phyloP scores from a whole-genome alignment of 2,888 invertebrate species.

The Petrolisthes cinctipes region DNA sequence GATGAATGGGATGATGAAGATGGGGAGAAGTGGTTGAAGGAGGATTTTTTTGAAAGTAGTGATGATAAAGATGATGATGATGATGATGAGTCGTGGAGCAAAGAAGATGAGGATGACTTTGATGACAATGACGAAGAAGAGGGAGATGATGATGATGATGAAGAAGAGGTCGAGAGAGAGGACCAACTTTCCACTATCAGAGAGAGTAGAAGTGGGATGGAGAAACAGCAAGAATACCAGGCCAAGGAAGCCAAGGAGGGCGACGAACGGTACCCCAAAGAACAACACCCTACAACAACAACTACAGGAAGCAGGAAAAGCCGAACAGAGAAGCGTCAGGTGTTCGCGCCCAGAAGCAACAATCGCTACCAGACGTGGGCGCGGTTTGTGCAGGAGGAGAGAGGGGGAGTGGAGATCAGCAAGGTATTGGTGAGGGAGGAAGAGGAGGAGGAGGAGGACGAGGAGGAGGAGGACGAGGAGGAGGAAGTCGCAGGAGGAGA shows the following conservation, averaged over 20 bases:
- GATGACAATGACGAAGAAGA: neutral
- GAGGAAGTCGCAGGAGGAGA: neutral
- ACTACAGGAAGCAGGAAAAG: neutral
- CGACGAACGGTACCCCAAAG: too few species aligned
- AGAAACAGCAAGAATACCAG: neutral
- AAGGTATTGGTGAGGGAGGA: constrained; percentile 19
- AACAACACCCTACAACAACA: neutral
- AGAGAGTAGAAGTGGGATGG: constrained; percentile 11
- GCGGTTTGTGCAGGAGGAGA: constrained; percentile 7
- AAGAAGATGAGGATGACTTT: neutral
- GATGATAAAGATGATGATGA: constrained; percentile 11
- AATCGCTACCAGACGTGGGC: constrained; percentile 29
- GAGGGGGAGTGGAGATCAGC: constrained; percentile 21
- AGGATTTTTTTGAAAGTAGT: neutral
- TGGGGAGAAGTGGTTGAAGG: constrained; percentile 3
- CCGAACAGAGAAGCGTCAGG: neutral
- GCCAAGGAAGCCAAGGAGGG: neutral
- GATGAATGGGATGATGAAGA: neutral
- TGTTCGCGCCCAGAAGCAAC: constrained; percentile 20
- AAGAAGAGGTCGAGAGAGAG: neutral
- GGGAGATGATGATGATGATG: neutral
- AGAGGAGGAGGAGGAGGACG: neutral
- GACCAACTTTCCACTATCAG: neutral
- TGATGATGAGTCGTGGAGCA: neutral
- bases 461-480: neutral